These are phyloP conservation scores for Pachycephus smyrnensis DNA, from an alignment of 2,888 invertebrate genomes.

Conservation along the genomic window DNA sequence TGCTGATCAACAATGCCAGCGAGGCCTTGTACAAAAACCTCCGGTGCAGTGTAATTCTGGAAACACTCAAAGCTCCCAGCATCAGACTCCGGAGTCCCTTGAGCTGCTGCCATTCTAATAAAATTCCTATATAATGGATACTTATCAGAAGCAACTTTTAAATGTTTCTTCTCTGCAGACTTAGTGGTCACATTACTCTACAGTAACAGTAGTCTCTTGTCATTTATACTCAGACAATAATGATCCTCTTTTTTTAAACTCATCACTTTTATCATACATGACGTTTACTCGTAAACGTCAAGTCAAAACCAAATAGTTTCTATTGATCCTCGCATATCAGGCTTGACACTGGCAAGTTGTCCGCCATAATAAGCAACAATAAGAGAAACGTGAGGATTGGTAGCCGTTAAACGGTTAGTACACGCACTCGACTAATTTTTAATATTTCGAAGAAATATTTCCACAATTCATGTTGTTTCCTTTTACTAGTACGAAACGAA, in stretches of 20 bases:
- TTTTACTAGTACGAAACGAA: neutral
- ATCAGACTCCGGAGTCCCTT: slow-evolving; percentile 69
- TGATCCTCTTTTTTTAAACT: neutral
- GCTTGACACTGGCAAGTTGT: neutral
- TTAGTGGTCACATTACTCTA: neutral
- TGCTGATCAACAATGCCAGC: slow-evolving; percentile 92
- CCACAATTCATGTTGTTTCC: neutral
- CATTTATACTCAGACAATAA: neutral
- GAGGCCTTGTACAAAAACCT: slow-evolving; percentile 92
- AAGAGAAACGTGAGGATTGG: neutral
- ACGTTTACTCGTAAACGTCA: neutral
- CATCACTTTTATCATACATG: neutral
- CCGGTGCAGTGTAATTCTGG: slow-evolving; percentile 90
- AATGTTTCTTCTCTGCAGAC: neutral
- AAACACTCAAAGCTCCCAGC: slow-evolving; percentile 85
- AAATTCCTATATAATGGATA: neutral
- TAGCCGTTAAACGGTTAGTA: neutral
- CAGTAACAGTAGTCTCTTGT: neutral
- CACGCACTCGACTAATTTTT: neutral
- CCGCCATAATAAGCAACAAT: neutral
- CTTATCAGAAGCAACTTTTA: neutral
- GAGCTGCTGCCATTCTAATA: slow-evolving; percentile 56
- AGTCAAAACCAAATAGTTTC: neutral
- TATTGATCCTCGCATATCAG: neutral
- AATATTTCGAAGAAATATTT: neutral